Conservation (phyloP, 1,140 invertebrate species). For the Sminthurides bifidus region DNA sequence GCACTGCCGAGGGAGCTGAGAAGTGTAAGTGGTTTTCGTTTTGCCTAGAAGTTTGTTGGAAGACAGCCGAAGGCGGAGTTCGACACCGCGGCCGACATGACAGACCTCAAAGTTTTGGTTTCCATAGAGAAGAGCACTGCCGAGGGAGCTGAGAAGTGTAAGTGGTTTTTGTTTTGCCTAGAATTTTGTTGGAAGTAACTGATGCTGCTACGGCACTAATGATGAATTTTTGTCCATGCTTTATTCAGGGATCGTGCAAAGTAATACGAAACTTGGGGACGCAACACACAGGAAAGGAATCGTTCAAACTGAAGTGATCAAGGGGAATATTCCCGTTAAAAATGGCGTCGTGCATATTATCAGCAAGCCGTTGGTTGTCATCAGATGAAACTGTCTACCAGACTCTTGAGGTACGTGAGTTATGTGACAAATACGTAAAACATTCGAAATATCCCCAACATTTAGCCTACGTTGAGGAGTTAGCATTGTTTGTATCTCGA, state of each 20-base stretch:
- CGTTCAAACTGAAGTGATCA: conserved; percentile 71
- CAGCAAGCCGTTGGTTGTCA: conserved; percentile 74
- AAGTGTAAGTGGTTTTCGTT: conserved; percentile 16
- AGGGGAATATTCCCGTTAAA: conserved; percentile 80
- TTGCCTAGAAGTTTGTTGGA: background rate
- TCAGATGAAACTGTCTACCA: conserved; percentile 70
- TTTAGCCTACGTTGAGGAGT: too few relatives aligned
- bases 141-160: conserved; percentile 17
- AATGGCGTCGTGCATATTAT: conserved; percentile 89
- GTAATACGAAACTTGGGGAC: conserved; percentile 55
- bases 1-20: conserved; percentile 6
- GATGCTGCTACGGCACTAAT: background rate
- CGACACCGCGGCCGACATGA: conserved; percentile 60
- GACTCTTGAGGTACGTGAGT: conserved; percentile 64
- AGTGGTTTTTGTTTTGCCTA: conserved; percentile 1
- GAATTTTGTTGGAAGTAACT: background rate
- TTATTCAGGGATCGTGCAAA: conserved; percentile 73
- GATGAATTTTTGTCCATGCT: too few relatives aligned
- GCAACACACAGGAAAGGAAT: conserved; percentile 61
- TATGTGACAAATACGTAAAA: too few relatives aligned
- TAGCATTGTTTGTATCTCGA: too few relatives aligned
- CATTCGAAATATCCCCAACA: too few relatives aligned
- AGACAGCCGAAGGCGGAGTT: conserved; percentile 50
- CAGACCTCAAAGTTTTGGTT: conserved; percentile 26
- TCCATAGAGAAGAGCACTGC: conserved; percentile 14